Evolutionary conservation across 2,888 invertebrate species (phyloP).

Genomic region (Tenthredo mesomela): DNA sequence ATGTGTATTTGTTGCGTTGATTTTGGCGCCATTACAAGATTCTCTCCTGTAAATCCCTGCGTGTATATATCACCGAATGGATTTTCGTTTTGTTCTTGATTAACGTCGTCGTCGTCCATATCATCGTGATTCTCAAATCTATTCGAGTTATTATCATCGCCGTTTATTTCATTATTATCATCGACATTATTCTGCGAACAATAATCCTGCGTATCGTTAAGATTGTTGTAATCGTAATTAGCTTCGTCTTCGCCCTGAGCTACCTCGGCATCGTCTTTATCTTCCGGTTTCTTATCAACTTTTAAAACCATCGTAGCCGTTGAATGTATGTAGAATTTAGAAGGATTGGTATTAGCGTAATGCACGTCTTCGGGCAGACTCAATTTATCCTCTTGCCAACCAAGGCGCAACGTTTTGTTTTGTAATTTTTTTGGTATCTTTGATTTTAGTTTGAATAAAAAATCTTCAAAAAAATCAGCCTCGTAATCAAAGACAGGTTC

Average conservation of each 20-base stretch:
- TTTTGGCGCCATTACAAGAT: constrained; percentile 85
- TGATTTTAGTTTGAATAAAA: background rate
- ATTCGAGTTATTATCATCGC: constrained; percentile 59
- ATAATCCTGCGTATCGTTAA: constrained; percentile 79
- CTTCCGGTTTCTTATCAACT: background rate
- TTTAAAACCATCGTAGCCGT: background rate
- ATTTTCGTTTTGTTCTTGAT: constrained; percentile 71
- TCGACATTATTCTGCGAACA: constrained; percentile 74
- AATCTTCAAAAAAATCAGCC: constrained; percentile 45
- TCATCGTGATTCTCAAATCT: constrained; percentile 71
- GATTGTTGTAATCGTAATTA: constrained; percentile 81
- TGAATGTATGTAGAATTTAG: constrained; percentile 59
- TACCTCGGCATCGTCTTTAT: constrained; percentile 50
- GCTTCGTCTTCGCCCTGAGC: constrained; percentile 72
- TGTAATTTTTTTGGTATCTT: constrained; percentile 55
- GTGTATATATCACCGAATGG: constrained; percentile 45
- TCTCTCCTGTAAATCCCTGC: constrained; percentile 77
- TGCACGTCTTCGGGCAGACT: constrained; percentile 63
- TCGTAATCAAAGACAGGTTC: constrained; percentile 58
- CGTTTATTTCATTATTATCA: constrained; percentile 64
- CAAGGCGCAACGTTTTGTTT: constrained; percentile 59
- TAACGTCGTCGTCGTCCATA: constrained; percentile 66
- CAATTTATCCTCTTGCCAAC: constrained; percentile 66
- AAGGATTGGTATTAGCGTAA: constrained; percentile 57
- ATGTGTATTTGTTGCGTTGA: constrained; percentile 85